Evolutionary conservation across 2,888 invertebrate genomes (phyloP).

Genomic region (Lithophane socia): DNA sequence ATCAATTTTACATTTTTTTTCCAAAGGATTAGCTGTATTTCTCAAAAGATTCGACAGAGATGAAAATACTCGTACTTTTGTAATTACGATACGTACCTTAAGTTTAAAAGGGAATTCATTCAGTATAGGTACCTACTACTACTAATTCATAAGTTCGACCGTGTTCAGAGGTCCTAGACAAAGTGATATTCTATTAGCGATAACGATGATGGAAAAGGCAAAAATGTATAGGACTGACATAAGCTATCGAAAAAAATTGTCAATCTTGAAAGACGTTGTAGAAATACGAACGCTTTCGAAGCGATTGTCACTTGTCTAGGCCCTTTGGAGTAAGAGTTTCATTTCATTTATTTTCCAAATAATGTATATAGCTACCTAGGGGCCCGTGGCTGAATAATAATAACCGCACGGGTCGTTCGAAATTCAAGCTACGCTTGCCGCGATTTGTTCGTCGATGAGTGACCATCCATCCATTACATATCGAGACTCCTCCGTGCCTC

Average conservation of each 20-base stretch:
- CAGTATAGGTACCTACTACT: neutral
- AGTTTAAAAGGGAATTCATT: neutral
- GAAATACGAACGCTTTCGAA: too few relatives aligned
- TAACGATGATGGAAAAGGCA: too few relatives aligned
- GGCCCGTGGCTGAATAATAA: neutral
- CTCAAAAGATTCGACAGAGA: neutral
- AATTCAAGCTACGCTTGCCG: neutral
- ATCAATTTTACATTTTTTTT: neutral
- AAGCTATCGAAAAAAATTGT: too few relatives aligned
- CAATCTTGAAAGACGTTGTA: too few relatives aligned
- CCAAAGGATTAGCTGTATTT: neutral
- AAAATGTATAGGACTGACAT: too few relatives aligned
- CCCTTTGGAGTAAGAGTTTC: neutral
- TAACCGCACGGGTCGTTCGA: neutral
- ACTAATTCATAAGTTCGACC: neutral
- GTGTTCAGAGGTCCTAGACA: neutral
- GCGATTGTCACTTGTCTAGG: too few relatives aligned
- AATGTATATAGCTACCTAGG: neutral
- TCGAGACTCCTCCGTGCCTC: neutral
- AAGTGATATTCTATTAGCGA: too few relatives aligned
- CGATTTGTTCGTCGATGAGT: neutral
- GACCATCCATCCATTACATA: neutral
- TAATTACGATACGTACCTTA: neutral
- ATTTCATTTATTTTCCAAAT: neutral
- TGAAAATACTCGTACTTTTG: neutral